These are phyloP conservation scores for Rotaria sp. DNA, from an alignment of 2,888 invertebrate genomes.

Conservation along the genomic window DNA sequence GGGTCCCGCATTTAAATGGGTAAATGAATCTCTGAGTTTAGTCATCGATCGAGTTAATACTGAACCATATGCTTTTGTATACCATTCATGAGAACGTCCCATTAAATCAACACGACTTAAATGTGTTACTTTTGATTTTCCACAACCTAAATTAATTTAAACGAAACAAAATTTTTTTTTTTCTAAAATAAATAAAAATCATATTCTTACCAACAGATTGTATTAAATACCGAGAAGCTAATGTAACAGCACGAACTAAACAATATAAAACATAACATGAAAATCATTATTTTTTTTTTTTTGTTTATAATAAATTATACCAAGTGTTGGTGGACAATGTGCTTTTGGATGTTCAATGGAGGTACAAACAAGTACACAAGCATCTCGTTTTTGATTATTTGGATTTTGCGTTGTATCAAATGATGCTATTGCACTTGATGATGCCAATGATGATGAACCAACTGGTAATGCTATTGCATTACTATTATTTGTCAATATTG, in stretches of 20 bases:
- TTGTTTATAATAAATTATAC: not conserved
- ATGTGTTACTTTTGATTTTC: constrained; percentile 25
- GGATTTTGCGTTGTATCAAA: not conserved
- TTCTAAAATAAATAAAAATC: not conserved
- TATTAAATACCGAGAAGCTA: constrained; percentile 27
- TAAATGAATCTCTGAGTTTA: constrained; percentile 22
- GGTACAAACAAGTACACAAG: constrained; percentile 22
- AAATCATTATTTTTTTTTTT: too few species aligned
- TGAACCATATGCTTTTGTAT: constrained; percentile 23
- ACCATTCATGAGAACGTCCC: constrained; percentile 27
- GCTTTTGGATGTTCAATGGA: constrained; percentile 27
- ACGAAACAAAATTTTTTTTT: not conserved
- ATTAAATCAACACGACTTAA: constrained; percentile 29
- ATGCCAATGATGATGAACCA: constrained; percentile 1
- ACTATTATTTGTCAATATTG: not conserved
- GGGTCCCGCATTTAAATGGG: constrained; percentile 5
- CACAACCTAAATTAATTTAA: not conserved
- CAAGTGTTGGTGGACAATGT: constrained; percentile 24
- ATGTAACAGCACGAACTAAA: constrained; percentile 26
- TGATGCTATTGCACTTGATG: not conserved
- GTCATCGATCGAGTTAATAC: constrained; percentile 5
- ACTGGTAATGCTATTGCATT: not conserved
- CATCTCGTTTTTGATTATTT: constrained; percentile 5
- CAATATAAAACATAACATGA: not conserved
- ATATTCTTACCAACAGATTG: not conserved